Evolutionary conservation across 1,140 invertebrate species (phyloP), one percentile per base, ranked within the genome.

Genomic region (Ooceraea biroi): DNA sequence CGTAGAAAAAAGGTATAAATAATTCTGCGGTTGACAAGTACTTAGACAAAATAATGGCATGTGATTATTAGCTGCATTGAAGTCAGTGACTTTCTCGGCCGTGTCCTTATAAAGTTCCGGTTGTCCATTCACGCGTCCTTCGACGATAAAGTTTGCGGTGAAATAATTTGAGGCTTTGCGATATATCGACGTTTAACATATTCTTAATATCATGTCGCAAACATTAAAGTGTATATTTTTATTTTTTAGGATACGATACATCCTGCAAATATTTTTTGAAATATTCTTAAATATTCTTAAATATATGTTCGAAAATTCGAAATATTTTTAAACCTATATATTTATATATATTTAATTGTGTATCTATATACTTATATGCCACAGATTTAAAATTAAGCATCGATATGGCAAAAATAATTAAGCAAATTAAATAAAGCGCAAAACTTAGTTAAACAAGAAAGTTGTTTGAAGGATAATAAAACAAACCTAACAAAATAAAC

Each of bases 31-130:
- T 80, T 36, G 0, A 69, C 52, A 44, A 17, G 1, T 68, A 78
- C n/a, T 19, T 44, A 25, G 3, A 57, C 55, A 55, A 78, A 55
- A 69, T 80, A 80, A 80, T 80, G 50, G 7, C 25, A 69, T 3
- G 3, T 80, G 0, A 71, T 80, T 77, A 66, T 77, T 14, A 17
- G 19, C 25, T 19, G 10, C 14, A 22, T 68, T 58, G n/a, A 69
- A 80, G 36, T 57, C 65, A 58, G 12, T 71, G 65, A 57, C 41
- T 80, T 80, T 80, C 76, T 80, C 65, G 65, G 76, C 0, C 76
- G 65, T 8, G 65, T 71, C 65, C 65, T 80, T 71, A 71, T 55
- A 77, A 71, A 71, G 50, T 80, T 71, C 50, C 65, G 50, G 50
- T 25, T 0, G 0, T 0, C 8, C 3, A 27, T 80, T 68, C 22